Evolutionary conservation across 2,797 vertebrate species (phyloP), one percentile per base, ranked within the genome.

Genomic region (Pygocentrus nattereri): DNA sequence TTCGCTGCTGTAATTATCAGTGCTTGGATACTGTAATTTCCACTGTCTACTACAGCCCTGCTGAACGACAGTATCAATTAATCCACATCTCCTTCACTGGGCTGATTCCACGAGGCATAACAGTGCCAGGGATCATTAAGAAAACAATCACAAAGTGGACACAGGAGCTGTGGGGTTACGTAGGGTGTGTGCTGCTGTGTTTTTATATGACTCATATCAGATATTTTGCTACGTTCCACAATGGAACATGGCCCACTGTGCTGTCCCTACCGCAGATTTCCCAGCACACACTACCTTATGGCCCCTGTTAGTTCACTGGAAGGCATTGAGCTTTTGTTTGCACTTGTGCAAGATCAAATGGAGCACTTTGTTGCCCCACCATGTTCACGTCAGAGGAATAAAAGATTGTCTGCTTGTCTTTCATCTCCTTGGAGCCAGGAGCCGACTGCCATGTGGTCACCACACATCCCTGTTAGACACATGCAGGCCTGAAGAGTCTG

Each of bases 261-360:
- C 69, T 58, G 15, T 65, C 11, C 47, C 67, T 59, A 74, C 54
- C 4, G 23, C 58, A 25, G 30, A 44, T 5, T n/a, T 59, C 38
- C 31, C 34, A 30, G 13, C 5, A 34, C 34, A 23, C 12, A 18
- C 47, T 34, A 47, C 69, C 30, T 52, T 44, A 59, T 12, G n/a
- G 44, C 1, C 54, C 25, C 23, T 27, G 30, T 76, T 61, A 61
- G 11, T n/a, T 41, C 34, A 50, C 52, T 31, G 18, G 62, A 76
- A 79, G 56, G 65, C 52, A 67, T 69, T 59, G 58, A 65, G 31
- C 65, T 21, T 70, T 84, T 49, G 69, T 85, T 81, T 84, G 74
- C 81, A 76, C 86, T 79, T 70, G 34, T 21, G 30, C 54, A 10
- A 76, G 79, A 88, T 86, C 59, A 88, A 85, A 77, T 80, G n/a